Conservation (phyloP, 2,888 invertebrate species). For the Drosophila parthenogenetica region DNA sequence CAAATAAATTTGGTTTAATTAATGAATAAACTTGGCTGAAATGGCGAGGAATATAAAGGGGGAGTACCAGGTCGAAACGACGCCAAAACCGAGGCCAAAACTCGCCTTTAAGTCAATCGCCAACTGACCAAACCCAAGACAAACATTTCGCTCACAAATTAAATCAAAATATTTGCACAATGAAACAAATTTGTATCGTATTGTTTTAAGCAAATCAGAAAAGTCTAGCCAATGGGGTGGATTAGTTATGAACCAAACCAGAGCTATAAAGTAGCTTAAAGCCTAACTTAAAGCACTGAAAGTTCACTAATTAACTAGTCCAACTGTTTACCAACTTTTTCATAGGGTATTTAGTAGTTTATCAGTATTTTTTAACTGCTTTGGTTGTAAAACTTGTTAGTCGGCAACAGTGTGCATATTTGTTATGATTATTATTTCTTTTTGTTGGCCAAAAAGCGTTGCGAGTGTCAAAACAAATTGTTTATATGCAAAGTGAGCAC, state of each 20-base stretch:
- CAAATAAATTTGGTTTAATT: conserved; percentile 57
- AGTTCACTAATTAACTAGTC: too few relatives aligned
- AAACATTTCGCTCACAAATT: conserved; percentile 60
- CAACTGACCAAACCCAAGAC: conserved; percentile 43
- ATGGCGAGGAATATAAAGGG: background rate
- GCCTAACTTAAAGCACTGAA: too few relatives aligned
- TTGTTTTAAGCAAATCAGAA: conserved; percentile 25
- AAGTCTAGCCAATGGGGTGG: background rate
- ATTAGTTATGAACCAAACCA: background rate
- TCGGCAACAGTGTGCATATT: conserved; percentile 41
- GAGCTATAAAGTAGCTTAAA: too few relatives aligned
- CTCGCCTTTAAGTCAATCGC: conserved; percentile 23
- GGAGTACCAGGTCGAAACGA: conserved; percentile 15
- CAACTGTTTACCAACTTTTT: too few relatives aligned
- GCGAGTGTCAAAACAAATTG: conserved; percentile 66
- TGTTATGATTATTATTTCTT: conserved; percentile 27
- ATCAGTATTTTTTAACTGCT: background rate
- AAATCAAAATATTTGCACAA: conserved; percentile 71
- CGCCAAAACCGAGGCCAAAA: background rate
- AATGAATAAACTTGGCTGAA: conserved; percentile 55
- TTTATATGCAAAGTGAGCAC: conserved; percentile 56
- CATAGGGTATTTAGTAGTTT: background rate
- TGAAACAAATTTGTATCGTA: conserved; percentile 50
- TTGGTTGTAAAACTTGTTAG: conserved; percentile 27
- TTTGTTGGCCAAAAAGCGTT: conserved; percentile 50